phyloP scores from a whole-genome alignment of 2,888 invertebrate species.

The Melangyna quadrimaculata region DNA sequence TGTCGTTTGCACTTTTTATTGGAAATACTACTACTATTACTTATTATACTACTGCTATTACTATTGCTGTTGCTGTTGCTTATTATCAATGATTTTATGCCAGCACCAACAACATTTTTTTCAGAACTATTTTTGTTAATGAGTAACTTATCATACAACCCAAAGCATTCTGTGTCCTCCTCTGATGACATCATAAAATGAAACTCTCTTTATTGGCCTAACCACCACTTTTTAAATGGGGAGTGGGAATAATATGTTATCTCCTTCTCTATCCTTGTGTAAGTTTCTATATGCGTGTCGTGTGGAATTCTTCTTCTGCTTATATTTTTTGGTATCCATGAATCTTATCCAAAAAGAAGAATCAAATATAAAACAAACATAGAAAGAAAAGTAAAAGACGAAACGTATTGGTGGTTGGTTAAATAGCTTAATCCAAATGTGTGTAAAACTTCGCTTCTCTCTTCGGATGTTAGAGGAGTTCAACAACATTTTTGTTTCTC shows the following conservation, averaged over 20 bases:
- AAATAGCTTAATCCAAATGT: conserved; percentile 39
- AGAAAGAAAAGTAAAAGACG: conserved; percentile 44
- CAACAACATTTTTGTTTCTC: conserved; percentile 36
- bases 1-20: conserved; percentile 93
- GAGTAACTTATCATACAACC: conserved; percentile 96
- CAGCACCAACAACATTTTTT: conserved; percentile 57
- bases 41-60: conserved; percentile 64
- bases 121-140: conserved; percentile 86
- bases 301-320: conserved; percentile 51
- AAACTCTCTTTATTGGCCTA: conserved; percentile 91
- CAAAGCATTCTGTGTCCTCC: conserved; percentile 96
- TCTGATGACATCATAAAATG: conserved; percentile 97
- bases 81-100: conserved; percentile 49
- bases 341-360: conserved; percentile 42
- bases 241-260: conserved; percentile 51
- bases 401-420: conserved; percentile 60
- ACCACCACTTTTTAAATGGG: conserved; percentile 79
- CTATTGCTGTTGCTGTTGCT: conserved; percentile 66
- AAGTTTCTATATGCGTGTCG: conserved; percentile 50
- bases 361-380: conserved; percentile 42
- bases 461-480: conserved; percentile 50
- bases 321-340: conserved; percentile 66
- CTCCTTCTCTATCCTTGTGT: conserved; percentile 51
- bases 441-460: conserved; percentile 34
- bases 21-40: conserved; percentile 57